Base-by-base conservation (phyloP, 1,140 invertebrate species). In the Trissolcus basalis region DNA sequence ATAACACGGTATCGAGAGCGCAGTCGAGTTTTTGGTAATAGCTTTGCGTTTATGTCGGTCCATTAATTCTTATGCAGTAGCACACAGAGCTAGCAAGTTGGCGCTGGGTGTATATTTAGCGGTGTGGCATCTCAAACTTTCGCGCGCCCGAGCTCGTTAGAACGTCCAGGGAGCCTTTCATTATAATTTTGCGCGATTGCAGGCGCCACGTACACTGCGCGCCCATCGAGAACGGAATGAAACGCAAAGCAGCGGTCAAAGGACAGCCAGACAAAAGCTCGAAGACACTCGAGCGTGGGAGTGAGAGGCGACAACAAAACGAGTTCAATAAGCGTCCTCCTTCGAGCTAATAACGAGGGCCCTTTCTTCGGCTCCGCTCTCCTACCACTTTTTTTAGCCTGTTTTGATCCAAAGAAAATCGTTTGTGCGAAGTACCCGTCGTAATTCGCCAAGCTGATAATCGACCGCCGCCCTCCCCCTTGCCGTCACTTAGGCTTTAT, bases 301-400 rank as follows among this genome's bases (percentile, higher is more conserved):
- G 70, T 77, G 76, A 81, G 81, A 44, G 8, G 77, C 78, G 77
- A 83, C 80, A 83, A 84, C 82, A 81, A 79, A 77, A 67, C 79
- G 84, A 82, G 84, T 86, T 86, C 84, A 83, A 86, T 86, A 86
- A 87, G 85, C 85, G 85, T 85, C 79, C 83, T 85, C 68, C 81
- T 85, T 82, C 79, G 77, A 82, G 81, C 81, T 81, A 86, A 87
- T 86, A 86, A 86, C 78, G 79, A 59, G 76, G 67, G 43, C 47
- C 74, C 73, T 69, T 55, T 76, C 64, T 44, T 44, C 12, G n/a
- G 6, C 6, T 12, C n/a, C n/a, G n/a, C n/a, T n/a, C n/a, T n/a
- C 43, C 6, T 13, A 51, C 53, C 16, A 58, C 64, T 53, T 55
- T 63, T 27, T 44, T 13, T n/a, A n/a, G 6, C 16, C 41, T 51